These are phyloP conservation scores for Gadopsis marmoratus DNA, from an alignment of 2,797 vertebrate genomes.

Conservation along the genomic window DNA sequence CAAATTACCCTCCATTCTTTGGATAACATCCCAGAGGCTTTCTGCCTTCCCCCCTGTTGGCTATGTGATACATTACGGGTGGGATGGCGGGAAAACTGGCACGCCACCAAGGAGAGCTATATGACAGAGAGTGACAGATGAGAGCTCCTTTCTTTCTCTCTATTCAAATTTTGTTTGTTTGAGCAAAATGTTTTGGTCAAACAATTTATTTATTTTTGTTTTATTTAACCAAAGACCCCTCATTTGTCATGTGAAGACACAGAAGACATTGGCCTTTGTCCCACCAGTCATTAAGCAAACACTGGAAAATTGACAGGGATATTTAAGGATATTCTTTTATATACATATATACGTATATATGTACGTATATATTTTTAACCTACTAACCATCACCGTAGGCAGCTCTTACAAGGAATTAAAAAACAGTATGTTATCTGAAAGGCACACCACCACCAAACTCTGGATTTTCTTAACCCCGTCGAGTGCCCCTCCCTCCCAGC, in stretches of 20 bases:
- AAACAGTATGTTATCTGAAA: not conserved
- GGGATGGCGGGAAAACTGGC: slow-evolving; percentile 46
- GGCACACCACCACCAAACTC: not conserved
- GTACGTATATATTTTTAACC: not conserved
- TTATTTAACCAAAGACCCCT: not conserved
- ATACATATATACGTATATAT: no score
- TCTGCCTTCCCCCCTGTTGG: slow-evolving; percentile 24
- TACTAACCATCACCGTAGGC: not conserved
- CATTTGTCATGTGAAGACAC: slow-evolving; percentile 8
- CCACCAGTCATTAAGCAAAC: slow-evolving; percentile 7
- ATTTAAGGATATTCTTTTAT: not conserved
- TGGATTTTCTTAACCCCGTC: not conserved
- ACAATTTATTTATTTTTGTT: not conserved
- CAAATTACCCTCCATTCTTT: slow-evolving; percentile 57
- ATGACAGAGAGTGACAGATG: slow-evolving; percentile 9
- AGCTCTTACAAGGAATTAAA: not conserved
- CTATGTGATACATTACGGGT: slow-evolving; percentile 62
- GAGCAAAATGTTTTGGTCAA: not conserved
- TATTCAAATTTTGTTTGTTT: slow-evolving; percentile 3
- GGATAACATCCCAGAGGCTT: slow-evolving; percentile 62
- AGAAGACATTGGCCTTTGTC: not conserved
- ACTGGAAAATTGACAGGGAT: not conserved
- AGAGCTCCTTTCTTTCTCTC: slow-evolving; percentile 1
- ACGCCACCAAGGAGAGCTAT: slow-evolving; percentile 10
- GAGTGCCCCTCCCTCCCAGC: no score